Evolutionary conservation across 1,140 invertebrate genomes (phyloP).

Genomic region (Geopemphigus sp.): DNA sequence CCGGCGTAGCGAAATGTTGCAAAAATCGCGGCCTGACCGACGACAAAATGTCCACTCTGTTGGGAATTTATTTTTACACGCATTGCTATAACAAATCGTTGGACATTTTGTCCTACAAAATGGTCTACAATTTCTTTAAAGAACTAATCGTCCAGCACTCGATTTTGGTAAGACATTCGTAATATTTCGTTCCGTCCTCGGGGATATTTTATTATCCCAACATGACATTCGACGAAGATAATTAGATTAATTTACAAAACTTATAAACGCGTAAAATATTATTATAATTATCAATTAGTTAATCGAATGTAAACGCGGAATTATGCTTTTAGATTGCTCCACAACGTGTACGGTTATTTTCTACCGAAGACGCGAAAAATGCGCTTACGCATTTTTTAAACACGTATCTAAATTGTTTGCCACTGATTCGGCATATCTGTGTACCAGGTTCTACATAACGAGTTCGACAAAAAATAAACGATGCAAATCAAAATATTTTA

Average conservation of each 20-base stretch:
- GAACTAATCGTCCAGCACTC: conserved; percentile 31
- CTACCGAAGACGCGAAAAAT: background rate
- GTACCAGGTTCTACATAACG: background rate
- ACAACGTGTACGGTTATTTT: conserved; percentile 5
- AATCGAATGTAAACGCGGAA: no score
- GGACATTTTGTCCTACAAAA: background rate
- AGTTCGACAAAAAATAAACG: background rate
- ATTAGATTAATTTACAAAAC: background rate
- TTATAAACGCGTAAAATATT: no score
- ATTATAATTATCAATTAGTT: no score
- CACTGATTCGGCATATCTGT: conserved; percentile 25
- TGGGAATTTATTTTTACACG: conserved; percentile 22
- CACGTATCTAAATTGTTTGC: conserved; percentile 24
- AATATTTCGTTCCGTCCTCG: background rate
- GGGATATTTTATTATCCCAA: background rate
- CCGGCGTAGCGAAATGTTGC: conserved; percentile 8
- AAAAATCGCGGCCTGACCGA: background rate
- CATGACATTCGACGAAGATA: no score
- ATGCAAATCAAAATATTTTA: background rate
- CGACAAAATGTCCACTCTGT: conserved; percentile 28
- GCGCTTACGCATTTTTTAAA: conserved; percentile 1
- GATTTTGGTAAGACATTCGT: background rate
- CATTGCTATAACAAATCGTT: conserved; percentile 8
- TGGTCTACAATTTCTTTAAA: conserved; percentile 18
- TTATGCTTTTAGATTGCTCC: background rate